Conservation (phyloP, 2,797 vertebrate species). For the Phalanger gymnotis region DNA sequence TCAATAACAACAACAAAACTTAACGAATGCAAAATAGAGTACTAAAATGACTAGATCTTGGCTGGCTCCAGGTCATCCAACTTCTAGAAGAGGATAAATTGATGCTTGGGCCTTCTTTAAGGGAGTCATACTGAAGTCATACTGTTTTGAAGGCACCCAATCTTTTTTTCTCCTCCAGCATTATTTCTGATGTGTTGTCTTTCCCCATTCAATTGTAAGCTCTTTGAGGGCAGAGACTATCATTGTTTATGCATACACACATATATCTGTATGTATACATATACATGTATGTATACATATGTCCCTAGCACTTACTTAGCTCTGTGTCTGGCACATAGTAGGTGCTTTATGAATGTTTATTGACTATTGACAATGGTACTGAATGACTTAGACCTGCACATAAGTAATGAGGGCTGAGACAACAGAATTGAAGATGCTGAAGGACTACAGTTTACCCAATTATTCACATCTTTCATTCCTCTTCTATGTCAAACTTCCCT, state of each 20-base stretch:
- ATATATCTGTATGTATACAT: too few relatives aligned
- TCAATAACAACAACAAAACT: neutral
- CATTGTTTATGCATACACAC: neutral
- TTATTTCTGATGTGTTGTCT: neutral
- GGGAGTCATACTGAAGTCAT: neutral
- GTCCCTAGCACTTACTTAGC: neutral
- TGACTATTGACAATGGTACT: neutral
- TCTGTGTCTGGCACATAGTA: neutral
- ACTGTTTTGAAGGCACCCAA: neutral
- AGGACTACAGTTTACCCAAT: neutral
- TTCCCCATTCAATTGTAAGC: neutral
- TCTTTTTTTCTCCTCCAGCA: neutral
- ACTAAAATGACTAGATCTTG: neutral
- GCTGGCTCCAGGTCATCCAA: neutral
- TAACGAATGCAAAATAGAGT: neutral
- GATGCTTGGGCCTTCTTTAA: neutral
- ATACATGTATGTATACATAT: neutral
- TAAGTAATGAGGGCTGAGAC: neutral
- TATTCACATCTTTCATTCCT: neutral
- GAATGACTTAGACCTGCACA: neutral
- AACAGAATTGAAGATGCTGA: neutral
- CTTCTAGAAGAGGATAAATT: neutral
- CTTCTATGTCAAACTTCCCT: neutral
- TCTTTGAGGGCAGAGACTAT: neutral
- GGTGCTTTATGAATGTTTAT: neutral